A percentile compares a stretch with the other conserved stretches of the same genome.
Conservation (phyloP, 2,113 vertebrate species). For the Pterocles gutturalis region DNA sequence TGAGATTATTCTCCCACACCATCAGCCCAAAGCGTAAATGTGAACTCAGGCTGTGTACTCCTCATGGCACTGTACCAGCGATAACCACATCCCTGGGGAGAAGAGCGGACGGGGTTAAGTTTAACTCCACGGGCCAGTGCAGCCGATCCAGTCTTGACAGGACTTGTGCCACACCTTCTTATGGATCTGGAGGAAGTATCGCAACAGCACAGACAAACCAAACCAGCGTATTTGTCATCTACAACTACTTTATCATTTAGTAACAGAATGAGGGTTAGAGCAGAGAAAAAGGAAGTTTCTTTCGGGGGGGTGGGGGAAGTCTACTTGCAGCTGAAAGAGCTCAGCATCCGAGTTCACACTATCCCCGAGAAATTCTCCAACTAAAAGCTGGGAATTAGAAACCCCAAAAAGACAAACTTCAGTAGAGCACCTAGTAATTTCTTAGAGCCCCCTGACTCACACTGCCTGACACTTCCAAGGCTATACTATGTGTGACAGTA, state of each 20-base stretch:
- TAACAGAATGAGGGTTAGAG: not conserved
- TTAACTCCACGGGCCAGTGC: not conserved
- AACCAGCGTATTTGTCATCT: not conserved
- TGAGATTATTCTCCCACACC: not conserved
- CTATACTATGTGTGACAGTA: not conserved
- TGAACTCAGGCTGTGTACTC: not conserved
- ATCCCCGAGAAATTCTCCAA: not conserved
- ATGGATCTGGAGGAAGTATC: fast-evolving
- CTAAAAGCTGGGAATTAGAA: not conserved
- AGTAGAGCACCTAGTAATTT: not conserved
- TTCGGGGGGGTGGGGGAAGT: too few relatives aligned
- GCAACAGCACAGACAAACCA: not conserved
- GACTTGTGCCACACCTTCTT: not conserved
- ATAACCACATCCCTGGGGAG: not conserved
- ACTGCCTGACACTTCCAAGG: not conserved
- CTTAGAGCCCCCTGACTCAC: not conserved
- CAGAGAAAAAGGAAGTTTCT: not conserved
- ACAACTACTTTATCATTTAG: not conserved
- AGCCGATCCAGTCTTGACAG: not conserved
- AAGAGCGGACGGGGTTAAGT: not conserved
- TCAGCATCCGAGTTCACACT: fast-evolving
- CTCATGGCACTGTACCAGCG: not conserved
- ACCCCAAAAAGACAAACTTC: not conserved
- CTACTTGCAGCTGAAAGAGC: not conserved
- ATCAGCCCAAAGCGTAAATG: not conserved